Conservation (phyloP, 92 coral and sea anemone genomes). For the Bergia puertoricense region DNA sequence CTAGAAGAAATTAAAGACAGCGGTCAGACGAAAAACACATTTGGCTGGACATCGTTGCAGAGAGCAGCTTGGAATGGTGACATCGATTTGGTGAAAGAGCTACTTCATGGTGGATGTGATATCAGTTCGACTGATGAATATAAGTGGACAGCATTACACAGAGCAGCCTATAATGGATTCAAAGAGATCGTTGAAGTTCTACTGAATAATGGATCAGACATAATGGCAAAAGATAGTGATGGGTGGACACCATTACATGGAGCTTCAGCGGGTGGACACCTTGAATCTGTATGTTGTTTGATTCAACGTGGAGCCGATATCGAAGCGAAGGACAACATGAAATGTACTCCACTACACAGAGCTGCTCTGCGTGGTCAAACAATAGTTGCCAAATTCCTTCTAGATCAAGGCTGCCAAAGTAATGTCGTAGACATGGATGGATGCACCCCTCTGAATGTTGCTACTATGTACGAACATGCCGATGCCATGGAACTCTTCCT, state of each 20-base stretch:
- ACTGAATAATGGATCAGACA: neutral
- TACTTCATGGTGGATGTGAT: slow-evolving; percentile 1
- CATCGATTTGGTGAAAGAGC: neutral
- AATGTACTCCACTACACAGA: neutral
- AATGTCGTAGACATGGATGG: slow-evolving; percentile 1
- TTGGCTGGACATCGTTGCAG: neutral
- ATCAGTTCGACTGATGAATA: neutral
- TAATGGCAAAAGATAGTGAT: slow-evolving; percentile 3
- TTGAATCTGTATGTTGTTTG: neutral
- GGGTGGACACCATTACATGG: slow-evolving; percentile 18
- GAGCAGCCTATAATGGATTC: slow-evolving; percentile 5
- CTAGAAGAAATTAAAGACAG: neutral
- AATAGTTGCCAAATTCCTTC: neutral
- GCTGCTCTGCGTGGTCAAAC: slow-evolving; percentile 10
- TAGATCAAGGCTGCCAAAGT: neutral
- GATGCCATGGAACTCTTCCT: neutral
- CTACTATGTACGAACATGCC: neutral
- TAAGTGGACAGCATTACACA: slow-evolving; percentile 9
- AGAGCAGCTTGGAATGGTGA: slow-evolving; percentile 6
- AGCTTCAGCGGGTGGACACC: slow-evolving; percentile 15
- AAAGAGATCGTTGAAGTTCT: slow-evolving; percentile 14
- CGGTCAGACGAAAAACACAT: neutral
- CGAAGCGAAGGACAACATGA: neutral
- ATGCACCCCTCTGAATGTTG: slow-evolving; percentile 17
- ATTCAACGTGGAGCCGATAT: slow-evolving; percentile 1